phyloP scores from a whole-genome alignment of 2,888 invertebrate species.

The Leucophora obtusa region DNA sequence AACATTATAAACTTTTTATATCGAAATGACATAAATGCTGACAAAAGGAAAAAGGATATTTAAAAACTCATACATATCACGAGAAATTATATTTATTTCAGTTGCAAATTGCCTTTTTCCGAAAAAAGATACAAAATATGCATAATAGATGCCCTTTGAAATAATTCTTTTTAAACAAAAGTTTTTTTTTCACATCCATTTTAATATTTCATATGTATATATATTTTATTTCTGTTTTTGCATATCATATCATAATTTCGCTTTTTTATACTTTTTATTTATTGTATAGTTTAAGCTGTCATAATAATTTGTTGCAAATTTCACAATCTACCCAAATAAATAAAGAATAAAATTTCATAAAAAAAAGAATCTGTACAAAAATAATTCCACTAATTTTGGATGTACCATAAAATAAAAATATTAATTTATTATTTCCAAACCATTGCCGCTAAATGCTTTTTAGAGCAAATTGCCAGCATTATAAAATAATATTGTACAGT shows the following conservation, averaged over 20 bases:
- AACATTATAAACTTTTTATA: background rate
- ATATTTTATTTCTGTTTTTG: no score
- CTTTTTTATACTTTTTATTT: conserved; percentile 16
- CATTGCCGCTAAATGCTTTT: conserved; percentile 34
- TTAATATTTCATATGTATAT: background rate
- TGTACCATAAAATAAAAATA: conserved; percentile 18
- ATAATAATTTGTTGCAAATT: conserved; percentile 55
- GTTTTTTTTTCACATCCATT: background rate
- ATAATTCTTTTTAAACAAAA: background rate
- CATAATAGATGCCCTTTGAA: background rate
- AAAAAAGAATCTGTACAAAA: background rate
- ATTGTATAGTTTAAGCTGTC: conserved; percentile 47
- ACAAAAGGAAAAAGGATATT: background rate
- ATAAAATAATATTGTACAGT: background rate
- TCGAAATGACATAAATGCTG: background rate
- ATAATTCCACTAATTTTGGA: background rate
- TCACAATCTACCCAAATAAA: conserved; percentile 17
- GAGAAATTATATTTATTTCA: background rate
- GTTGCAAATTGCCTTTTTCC: background rate
- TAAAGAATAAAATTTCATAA: background rate
- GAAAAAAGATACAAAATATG: no score
- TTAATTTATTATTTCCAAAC: conserved; percentile 50
- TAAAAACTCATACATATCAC: background rate
- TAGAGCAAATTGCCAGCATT: background rate
- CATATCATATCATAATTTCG: background rate